Percentiles rank a stretch among this genome's conserved stretches.
Evolutionary conservation across 1,140 invertebrate genomes (phyloP).

Genomic region (Leucophenga varia): DNA sequence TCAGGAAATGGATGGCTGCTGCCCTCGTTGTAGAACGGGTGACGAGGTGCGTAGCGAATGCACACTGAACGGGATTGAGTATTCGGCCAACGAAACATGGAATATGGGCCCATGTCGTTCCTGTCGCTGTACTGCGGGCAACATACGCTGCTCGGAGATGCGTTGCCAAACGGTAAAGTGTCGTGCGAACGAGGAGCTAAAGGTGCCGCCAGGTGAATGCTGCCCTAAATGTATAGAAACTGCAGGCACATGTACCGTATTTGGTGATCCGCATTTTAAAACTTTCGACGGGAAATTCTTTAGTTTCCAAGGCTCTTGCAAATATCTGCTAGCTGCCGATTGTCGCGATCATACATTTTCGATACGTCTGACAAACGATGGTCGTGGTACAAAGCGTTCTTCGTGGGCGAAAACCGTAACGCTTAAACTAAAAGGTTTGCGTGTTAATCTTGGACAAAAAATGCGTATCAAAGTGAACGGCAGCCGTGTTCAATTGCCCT

Average conservation of each 20-base stretch:
- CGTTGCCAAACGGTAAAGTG: slow-evolving; percentile 71
- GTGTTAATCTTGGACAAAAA: slow-evolving; percentile 85
- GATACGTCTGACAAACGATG: slow-evolving; percentile 86
- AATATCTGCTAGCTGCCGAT: slow-evolving; percentile 83
- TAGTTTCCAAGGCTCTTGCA: slow-evolving; percentile 89
- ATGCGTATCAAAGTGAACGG: slow-evolving; percentile 85
- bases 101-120: slow-evolving; percentile 82
- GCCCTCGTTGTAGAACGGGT: slow-evolving; percentile 70
- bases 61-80: slow-evolving; percentile 60
- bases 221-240: slow-evolving; percentile 84
- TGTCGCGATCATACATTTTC: slow-evolving; percentile 78
- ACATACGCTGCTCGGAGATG: slow-evolving; percentile 76
- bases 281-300: slow-evolving; percentile 92
- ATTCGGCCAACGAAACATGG: slow-evolving; percentile 85
- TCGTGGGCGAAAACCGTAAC: slow-evolving; percentile 87
- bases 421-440: slow-evolving; percentile 69
- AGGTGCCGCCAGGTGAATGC: slow-evolving; percentile 75
- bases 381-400: slow-evolving; percentile 72
- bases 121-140: slow-evolving; percentile 77
- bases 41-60: slow-evolving; percentile 68
- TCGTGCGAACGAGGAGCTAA: slow-evolving; percentile 70
- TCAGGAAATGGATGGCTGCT: slow-evolving; percentile 74
- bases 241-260: slow-evolving; percentile 88
- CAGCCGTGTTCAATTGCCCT: slow-evolving; percentile 69
- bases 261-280: slow-evolving; percentile 90